Evolutionary conservation across 2,113 vertebrate genomes (phyloP).

Genomic region (Sylvia atricapilla): DNA sequence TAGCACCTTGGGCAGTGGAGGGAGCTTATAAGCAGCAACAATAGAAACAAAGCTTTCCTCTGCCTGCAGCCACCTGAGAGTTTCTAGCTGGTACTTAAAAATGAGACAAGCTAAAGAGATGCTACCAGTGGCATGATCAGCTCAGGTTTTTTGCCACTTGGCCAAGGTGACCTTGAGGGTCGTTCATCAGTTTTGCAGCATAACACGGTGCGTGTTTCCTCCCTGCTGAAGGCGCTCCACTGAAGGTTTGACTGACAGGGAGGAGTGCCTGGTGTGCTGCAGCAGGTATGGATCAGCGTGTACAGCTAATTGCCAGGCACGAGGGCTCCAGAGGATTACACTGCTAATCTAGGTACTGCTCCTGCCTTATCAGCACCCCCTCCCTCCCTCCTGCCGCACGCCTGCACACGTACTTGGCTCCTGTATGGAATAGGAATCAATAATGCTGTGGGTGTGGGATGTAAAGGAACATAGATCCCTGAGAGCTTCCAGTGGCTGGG

Average conservation of each 20-base stretch:
- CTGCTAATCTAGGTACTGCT: not conserved
- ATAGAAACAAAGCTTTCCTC: not conserved
- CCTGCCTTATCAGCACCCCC: not conserved
- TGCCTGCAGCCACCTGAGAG: not conserved
- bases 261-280: not conserved
- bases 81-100: not conserved
- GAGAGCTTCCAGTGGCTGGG: not conserved
- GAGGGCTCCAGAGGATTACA: constrained; percentile 9
- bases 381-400: not conserved
- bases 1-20: not conserved
- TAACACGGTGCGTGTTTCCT: not conserved
- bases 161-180: not conserved
- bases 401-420: not conserved
- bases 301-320: constrained; percentile 23
- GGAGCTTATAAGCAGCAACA: not conserved
- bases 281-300: not conserved
- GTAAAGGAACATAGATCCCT: not conserved
- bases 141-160: not conserved
- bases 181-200: not conserved
- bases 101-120: not conserved
- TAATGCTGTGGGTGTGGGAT: not conserved
- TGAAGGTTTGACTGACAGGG: not conserved
- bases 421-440: not conserved
- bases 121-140: not conserved
- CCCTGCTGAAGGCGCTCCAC: fast-evolving